Conservation (phyloP, 2,888 invertebrate genomes). For the Hanleya hanleyi region DNA sequence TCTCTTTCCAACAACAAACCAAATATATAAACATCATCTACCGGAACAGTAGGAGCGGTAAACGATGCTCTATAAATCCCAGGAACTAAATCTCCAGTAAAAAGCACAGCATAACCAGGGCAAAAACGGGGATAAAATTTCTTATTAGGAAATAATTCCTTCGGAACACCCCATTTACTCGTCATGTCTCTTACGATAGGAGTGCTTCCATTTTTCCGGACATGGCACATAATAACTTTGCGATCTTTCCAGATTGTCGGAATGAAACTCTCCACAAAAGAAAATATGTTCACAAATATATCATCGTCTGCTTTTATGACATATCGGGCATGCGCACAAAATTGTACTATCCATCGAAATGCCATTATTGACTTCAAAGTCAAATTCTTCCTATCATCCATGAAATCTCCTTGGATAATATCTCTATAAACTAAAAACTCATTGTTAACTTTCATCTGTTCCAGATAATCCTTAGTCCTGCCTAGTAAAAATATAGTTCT, state of each 20-base stretch:
- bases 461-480: constrained; percentile 29
- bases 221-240: constrained; percentile 46
- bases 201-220: constrained; percentile 43
- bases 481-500: constrained; percentile 44
- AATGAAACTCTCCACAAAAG: constrained; percentile 43
- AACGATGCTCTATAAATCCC: constrained; percentile 54
- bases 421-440: constrained; percentile 43
- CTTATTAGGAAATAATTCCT: constrained; percentile 40
- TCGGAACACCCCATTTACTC: constrained; percentile 55
- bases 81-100: constrained; percentile 51
- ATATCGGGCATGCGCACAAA: constrained; percentile 40
- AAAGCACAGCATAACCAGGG: constrained; percentile 57
- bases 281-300: constrained; percentile 56
- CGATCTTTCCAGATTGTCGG: constrained; percentile 35
- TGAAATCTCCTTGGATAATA: constrained; percentile 45
- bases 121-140: constrained; percentile 64
- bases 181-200: constrained; percentile 45
- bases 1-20: constrained; percentile 52
- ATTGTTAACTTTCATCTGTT: constrained; percentile 44
- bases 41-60: constrained; percentile 51
- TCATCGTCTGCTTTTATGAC: constrained; percentile 54
- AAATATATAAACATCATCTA: constrained; percentile 68
- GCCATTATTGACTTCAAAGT: constrained; percentile 44
- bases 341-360: constrained; percentile 40
- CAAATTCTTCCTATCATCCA: constrained; percentile 43